Evolutionary conservation across 2,113 vertebrate genomes (phyloP), one percentile per base, ranked within the genome.

Genomic region (Toxostoma redivivum): DNA sequence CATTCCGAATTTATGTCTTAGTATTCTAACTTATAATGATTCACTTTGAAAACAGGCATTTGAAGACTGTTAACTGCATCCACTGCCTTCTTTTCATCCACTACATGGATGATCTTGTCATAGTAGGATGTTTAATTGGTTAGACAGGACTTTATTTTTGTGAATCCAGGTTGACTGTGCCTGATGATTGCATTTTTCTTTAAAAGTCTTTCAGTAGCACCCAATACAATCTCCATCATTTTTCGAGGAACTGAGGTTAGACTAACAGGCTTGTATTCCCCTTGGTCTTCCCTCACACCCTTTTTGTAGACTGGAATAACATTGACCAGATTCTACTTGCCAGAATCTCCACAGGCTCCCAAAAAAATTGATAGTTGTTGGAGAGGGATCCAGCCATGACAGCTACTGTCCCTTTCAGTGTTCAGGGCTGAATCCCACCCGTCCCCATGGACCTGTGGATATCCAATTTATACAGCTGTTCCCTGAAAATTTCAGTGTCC

Each of bases 361-460:
- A 70, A 40, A 35, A 48, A 12, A 8, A 60, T 64, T 50, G 22
- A 6, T 6, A 25, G 17, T 23, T 40, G 21, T 15, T 44, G 0
- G 0, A 44, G 45, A 42, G 3, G 2, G 2, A 7, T 62, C 47
- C 42, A 72, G 31, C 9, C 17, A 9, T 67, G 48, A 48, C 8
- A 42, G 4, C 28, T 6, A 0, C 17, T 58, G 3, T 9, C 3
- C 35, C 18, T 13, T 60, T 51, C 11, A 33, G 35, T 31, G 35
- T 19, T 69, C 5, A 17, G 18, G 27, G 8, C 13, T 35, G 25
- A 44, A 44, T 22, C 2, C 14, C 24, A 44, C 44, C n/a, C 67
- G 8, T 14, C 3, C 4, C 27, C 19, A 42, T 11, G 11, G 9
- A 73, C 12, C 14, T 48, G 12, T 53, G 21, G 78, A 58, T 33